A percentile compares a stretch with the other conserved stretches of the same genome.
phyloP scores from a whole-genome alignment of 2,797 vertebrate genomes.

The Micrastur ruficollis region DNA sequence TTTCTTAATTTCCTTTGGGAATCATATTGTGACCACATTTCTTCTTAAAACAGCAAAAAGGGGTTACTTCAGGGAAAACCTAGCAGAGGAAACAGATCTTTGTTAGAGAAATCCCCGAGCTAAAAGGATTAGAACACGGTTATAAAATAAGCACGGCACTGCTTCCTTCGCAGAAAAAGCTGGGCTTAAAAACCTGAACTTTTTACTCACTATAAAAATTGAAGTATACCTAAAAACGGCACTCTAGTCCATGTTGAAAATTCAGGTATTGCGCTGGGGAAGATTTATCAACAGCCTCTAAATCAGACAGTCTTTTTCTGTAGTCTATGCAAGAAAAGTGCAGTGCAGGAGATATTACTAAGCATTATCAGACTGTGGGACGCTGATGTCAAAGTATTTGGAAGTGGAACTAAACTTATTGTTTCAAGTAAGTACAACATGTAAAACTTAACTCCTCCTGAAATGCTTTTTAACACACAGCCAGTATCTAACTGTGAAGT shows the following conservation, averaged over 20 bases:
- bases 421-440: slow-evolving; percentile 57
- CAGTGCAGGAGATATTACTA: slow-evolving; percentile 20
- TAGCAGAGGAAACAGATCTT: neutral
- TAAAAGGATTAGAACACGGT: neutral
- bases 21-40: neutral
- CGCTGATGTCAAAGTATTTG: slow-evolving; percentile 14
- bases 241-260: neutral
- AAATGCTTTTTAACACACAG: neutral
- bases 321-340: neutral
- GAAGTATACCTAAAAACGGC: neutral
- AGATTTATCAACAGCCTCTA: neutral
- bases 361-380: neutral
- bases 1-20: neutral
- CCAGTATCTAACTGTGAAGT: too few species aligned
- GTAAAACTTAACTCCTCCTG: neutral
- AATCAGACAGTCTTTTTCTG: neutral
- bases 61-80: neutral
- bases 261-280: neutral
- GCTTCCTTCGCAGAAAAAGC: neutral
- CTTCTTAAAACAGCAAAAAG: neutral
- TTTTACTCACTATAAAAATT: neutral
- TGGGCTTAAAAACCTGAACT: neutral
- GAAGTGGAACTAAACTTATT: slow-evolving; percentile 55
- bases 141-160: neutral
- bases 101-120: neutral